These are phyloP conservation scores for Ctena decussata DNA, from an alignment of 2,888 invertebrate genomes.

Conservation along the genomic window DNA sequence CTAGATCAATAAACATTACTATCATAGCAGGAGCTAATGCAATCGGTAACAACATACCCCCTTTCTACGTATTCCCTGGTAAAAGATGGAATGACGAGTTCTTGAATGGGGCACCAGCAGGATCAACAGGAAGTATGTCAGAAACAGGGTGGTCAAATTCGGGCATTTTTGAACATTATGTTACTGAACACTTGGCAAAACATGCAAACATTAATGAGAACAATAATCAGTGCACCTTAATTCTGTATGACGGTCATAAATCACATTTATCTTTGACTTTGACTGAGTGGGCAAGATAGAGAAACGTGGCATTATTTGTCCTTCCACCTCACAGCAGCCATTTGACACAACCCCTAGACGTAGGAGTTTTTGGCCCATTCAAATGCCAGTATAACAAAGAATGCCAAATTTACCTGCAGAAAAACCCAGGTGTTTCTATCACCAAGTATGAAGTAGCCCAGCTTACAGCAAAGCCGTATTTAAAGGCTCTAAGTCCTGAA, in stretches of 20 bases:
- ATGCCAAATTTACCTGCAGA: background rate
- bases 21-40: background rate
- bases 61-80: background rate
- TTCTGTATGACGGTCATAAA: background rate
- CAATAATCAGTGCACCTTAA: background rate
- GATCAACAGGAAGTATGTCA: background rate
- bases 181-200: background rate
- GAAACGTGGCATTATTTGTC: background rate
- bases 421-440: background rate
- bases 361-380: background rate
- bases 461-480: constrained; percentile 3
- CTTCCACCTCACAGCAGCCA: background rate
- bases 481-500: constrained; percentile 13
- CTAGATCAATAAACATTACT: no score
- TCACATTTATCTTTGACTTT: background rate
- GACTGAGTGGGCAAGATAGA: background rate
- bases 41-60: background rate
- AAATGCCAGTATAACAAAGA: background rate
- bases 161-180: background rate
- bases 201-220: background rate
- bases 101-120: background rate
- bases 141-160: background rate
- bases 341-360: background rate
- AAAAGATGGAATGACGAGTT: background rate
- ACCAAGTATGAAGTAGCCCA: constrained; percentile 27